Evolutionary conservation across 2,888 invertebrate genomes (phyloP).

Genomic region (Cerceris ruficornis): DNA sequence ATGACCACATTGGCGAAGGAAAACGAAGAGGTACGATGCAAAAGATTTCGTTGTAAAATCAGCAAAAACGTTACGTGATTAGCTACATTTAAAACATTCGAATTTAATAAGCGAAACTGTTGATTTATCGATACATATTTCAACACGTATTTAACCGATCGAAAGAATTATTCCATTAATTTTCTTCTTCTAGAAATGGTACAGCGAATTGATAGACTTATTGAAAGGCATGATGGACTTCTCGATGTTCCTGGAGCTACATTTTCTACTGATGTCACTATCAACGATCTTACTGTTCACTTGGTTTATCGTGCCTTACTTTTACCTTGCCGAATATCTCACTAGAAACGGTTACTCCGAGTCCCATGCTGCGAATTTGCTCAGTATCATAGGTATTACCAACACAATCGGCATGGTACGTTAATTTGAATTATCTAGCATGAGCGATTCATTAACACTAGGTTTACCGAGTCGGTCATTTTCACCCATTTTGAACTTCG

Average conservation of each 20-base stretch:
- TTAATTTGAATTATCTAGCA: neutral
- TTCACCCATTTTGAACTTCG: too few relatives aligned
- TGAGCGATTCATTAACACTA: neutral
- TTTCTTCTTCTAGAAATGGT: slow-evolving; percentile 86
- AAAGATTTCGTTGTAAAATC: too few relatives aligned
- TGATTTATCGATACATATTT: too few relatives aligned
- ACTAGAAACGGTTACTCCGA: slow-evolving; percentile 87
- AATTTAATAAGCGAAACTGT: too few relatives aligned
- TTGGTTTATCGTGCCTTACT: slow-evolving; percentile 98
- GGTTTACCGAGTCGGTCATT: too few relatives aligned
- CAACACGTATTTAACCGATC: neutral
- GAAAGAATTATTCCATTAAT: neutral
- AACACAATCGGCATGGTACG: slow-evolving; percentile 95
- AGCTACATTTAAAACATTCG: too few relatives aligned
- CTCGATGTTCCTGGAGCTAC: slow-evolving; percentile 88
- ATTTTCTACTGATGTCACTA: slow-evolving; percentile 91
- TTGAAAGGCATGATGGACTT: slow-evolving; percentile 91
- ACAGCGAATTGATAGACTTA: slow-evolving; percentile 86
- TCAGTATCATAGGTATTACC: slow-evolving; percentile 93
- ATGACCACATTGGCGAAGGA: slow-evolving; percentile 92
- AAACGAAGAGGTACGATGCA: slow-evolving; percentile 86
- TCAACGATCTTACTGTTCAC: slow-evolving; percentile 95
- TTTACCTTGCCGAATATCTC: slow-evolving; percentile 94
- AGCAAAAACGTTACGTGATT: too few relatives aligned
- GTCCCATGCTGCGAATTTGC: slow-evolving; percentile 89